Base-by-base conservation (phyloP, 2,888 invertebrate species). In the Petrolisthes manimaculis region DNA sequence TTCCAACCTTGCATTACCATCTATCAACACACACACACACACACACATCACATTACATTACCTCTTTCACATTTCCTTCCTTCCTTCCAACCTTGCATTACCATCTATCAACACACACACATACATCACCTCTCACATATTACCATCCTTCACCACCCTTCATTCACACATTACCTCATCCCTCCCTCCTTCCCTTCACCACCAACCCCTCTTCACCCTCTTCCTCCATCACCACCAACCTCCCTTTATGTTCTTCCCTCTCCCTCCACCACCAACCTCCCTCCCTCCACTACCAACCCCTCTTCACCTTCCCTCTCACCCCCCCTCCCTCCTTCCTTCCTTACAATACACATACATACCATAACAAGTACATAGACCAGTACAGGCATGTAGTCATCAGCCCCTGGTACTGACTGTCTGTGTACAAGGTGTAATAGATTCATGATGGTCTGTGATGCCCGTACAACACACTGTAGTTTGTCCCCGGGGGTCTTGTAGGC, bases 331-430 rank as follows among this genome's bases (percentile, higher is more conserved):
- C 61, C 61, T 3, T 9, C n/a, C n/a, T 74, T 9, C 61, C 61
- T 61, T 9, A 3, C 61, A 61, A 9, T 61, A 61, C 61, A 61
- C 18, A 2, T 61, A 61, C 61, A 61, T 61, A 97, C 97, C 95
- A 97, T 97, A 92, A 99, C 97, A 92, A 99, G 95, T 91, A 99
- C 98, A 93, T 96, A 99, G 91, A 99, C 97, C 91, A 99, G 95
- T 53, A 99, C 98, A 1, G 99, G 99, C 92, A 98, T 96, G 92
- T 99, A 95, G 94, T 99, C 99, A 93, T 99, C 99, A 4, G 95
- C 95, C 0, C 97, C 97, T 3, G 98, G 97, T 54, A 97, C 96
- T 83, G 96, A 96, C 86, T 93, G 93, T 89, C 93, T 93, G 86
- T 92, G 93, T 74, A 97, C 96, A 94, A 99, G 95, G 55, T 96